Evolutionary conservation across 2,888 invertebrate species (phyloP).

Genomic region (Seira musarum): DNA sequence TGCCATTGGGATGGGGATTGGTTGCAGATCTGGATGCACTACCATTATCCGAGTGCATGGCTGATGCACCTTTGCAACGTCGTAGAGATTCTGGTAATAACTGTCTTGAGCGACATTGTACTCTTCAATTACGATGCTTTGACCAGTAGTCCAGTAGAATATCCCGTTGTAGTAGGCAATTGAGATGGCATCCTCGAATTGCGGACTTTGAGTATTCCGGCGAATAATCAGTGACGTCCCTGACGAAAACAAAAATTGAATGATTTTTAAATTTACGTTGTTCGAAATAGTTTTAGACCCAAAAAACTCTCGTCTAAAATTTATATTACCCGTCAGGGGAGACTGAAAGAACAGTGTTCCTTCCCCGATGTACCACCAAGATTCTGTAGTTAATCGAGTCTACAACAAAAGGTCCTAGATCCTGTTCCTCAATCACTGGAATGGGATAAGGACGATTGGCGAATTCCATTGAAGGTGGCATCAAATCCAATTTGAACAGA

Average conservation of each 20-base stretch:
- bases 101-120: conserved; percentile 80
- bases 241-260: too few relatives aligned
- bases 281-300: background rate
- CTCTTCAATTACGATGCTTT: conserved; percentile 84
- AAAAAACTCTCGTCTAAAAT: background rate
- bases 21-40: conserved; percentile 82
- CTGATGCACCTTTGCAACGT: conserved; percentile 72
- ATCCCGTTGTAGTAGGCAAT: conserved; percentile 83
- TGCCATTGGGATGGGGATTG: conserved; percentile 84
- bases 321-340: conserved; percentile 83
- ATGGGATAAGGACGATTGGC: conserved; percentile 41
- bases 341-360: conserved; percentile 85
- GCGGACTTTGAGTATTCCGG: conserved; percentile 81
- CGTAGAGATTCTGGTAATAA: conserved; percentile 85
- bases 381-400: conserved; percentile 87
- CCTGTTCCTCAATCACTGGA: conserved; percentile 76
- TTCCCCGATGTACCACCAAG: conserved; percentile 81
- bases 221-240: conserved; percentile 82
- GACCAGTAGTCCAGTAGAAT: conserved; percentile 91
- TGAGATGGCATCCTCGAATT: conserved; percentile 83
- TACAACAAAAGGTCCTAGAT: conserved; percentile 86
- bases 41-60: conserved; percentile 75
- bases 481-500: conserved; percentile 62
- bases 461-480: conserved; percentile 35
- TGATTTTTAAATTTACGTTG: too few relatives aligned